Base-by-base conservation (phyloP, 2,113 vertebrate genomes). In the Alethe diademata region DNA sequence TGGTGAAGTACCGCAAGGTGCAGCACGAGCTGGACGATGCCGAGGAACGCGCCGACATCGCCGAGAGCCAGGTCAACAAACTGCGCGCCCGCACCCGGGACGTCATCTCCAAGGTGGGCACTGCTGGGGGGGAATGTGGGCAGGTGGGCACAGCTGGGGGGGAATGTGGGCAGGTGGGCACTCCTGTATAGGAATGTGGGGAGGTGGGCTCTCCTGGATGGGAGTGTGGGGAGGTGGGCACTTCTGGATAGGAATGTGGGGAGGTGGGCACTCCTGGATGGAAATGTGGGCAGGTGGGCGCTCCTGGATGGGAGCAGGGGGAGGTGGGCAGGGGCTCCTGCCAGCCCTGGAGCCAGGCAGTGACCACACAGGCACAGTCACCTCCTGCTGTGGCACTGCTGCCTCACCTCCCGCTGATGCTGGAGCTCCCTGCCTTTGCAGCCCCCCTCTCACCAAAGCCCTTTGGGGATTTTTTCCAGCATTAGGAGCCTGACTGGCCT, bases 1-100 rank as follows among this genome's bases (percentile, higher is more conserved):
- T 98, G 67, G 96, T 97, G 56, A 99, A 98, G 87, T 99, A 98
- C 92, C 98, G 98, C 90, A 99, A 99, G 95, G 96, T 98, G 50
- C 99, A 99, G 93, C 98, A 99, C 0, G 98, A 99, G 64, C 96
- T 99, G 95, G 99, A 99, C 0, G 98, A 99, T 0, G 99, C 99
- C 0, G 99, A 99, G 96, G 99, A 99, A 43, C 97, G 99, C 4
- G 99, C 98, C 0, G 99, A 99, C 93, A 98, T 98, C 2, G 99
- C 99, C 0, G 99, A 99, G 96, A 98, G 97, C 0, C 98, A 98
- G 78, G 98, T 98, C 95, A 99, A 98, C 98, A 99, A 99, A 97
- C 98, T 99, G 89, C 97, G 99, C 0, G 96, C 98, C 10, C 98
- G 98, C 92, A 98, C 98, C 97, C 98, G 94, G 91, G 97, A 96